Conservation (phyloP, 2,113 vertebrate species). For the Hippocampus comes region DNA sequence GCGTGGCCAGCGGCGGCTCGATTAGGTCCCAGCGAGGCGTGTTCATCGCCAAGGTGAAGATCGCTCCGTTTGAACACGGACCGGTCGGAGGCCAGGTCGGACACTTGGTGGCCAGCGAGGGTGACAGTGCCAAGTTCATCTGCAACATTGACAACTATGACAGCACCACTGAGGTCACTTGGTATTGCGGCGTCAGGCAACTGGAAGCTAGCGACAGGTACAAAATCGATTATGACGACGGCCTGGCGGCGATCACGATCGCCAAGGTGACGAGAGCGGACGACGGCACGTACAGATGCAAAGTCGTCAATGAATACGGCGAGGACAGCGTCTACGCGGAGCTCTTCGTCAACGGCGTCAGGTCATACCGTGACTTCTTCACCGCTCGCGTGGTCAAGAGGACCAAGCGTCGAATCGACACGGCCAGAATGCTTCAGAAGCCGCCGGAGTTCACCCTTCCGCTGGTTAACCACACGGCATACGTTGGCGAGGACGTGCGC, state of each 20-base stretch:
- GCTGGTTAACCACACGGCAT: slow-evolving; percentile 86
- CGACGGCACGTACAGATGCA: slow-evolving; percentile 95
- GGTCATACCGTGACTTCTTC: slow-evolving; percentile 87
- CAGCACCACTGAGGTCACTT: slow-evolving; percentile 89
- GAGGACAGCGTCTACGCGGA: slow-evolving; percentile 93
- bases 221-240: slow-evolving; percentile 91
- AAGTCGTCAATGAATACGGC: slow-evolving; percentile 92
- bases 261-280: slow-evolving; percentile 86
- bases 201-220: slow-evolving; percentile 87
- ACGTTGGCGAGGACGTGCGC: slow-evolving; percentile 86
- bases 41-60: slow-evolving; percentile 90
- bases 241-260: slow-evolving; percentile 85
- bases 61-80: slow-evolving; percentile 93
- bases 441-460: slow-evolving; percentile 97
- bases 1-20: slow-evolving; percentile 88
- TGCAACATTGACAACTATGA: slow-evolving; percentile 96
- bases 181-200: slow-evolving; percentile 96
- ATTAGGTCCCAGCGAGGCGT: slow-evolving; percentile 89
- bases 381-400: slow-evolving; percentile 84
- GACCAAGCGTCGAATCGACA: slow-evolving; percentile 89
- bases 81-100: slow-evolving; percentile 86
- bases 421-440: slow-evolving; percentile 87
- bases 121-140: slow-evolving; percentile 81
- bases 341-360: slow-evolving; percentile 86
- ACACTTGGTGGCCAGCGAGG: slow-evolving; percentile 82